Conservation (phyloP, 2,888 invertebrate genomes). For the Blastobasis adustella region DNA sequence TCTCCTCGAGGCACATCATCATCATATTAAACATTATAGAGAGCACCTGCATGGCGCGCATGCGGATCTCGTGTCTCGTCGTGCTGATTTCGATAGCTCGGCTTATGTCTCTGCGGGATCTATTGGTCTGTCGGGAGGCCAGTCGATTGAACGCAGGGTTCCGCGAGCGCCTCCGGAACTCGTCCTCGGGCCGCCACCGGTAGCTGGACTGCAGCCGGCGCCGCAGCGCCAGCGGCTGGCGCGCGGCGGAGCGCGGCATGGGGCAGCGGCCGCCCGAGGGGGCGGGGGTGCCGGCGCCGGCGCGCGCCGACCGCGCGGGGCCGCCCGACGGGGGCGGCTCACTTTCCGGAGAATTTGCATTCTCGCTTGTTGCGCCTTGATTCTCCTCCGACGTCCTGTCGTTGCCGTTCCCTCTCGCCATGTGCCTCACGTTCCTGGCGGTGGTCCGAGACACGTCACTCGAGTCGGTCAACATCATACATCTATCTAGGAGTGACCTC, state of each 20-base stretch:
- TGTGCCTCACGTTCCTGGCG: conserved; percentile 19
- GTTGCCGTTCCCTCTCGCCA: conserved; percentile 29
- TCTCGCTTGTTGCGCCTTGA: conserved; percentile 18
- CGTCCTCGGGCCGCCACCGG: conserved; percentile 54
- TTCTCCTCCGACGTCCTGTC: conserved; percentile 24
- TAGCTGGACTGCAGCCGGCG: conserved; percentile 38
- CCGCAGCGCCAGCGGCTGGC: conserved; percentile 35
- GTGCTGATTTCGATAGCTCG: conserved; percentile 57
- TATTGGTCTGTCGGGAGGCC: conserved; percentile 34
- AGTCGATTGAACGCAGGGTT: conserved; percentile 34
- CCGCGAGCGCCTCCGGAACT: conserved; percentile 41
- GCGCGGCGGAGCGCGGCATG: conserved; percentile 26
- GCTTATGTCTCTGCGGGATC: conserved; percentile 46
- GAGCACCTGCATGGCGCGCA: conserved; percentile 65
- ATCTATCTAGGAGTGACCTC: conserved; percentile 56
- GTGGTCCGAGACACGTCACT: conserved; percentile 34
- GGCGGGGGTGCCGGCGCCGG: conserved; percentile 18
- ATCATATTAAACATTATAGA: conserved; percentile 72
- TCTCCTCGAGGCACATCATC: conserved; percentile 69
- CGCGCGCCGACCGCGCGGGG: neutral
- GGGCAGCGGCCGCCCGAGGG: conserved; percentile 22
- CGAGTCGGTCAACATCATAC: conserved; percentile 60
- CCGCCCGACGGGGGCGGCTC: conserved; percentile 22
- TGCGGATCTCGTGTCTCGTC: conserved; percentile 63
- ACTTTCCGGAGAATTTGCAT: conserved; percentile 15